These are phyloP conservation scores for Glaucopsyche alexis DNA, from an alignment of 2,888 invertebrate genomes.

Conservation along the genomic window DNA sequence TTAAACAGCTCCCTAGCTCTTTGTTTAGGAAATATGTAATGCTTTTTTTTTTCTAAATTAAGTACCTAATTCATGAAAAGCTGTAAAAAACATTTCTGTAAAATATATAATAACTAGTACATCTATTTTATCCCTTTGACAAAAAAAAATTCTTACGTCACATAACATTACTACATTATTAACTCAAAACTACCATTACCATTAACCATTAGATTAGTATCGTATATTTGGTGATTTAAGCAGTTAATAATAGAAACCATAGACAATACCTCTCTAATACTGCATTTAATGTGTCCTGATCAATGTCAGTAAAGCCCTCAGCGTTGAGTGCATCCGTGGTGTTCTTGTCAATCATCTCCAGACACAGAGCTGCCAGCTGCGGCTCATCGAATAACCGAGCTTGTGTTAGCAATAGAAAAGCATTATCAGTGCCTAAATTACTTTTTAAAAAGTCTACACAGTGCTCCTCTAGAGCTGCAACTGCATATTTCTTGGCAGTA, in stretches of 20 bases:
- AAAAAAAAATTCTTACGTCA: too few species aligned
- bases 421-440: constrained; percentile 90
- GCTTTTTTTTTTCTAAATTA: too few species aligned
- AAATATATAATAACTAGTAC: neutral
- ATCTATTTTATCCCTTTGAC: too few species aligned
- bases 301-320: constrained; percentile 91
- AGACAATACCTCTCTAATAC: constrained; percentile 81
- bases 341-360: constrained; percentile 91
- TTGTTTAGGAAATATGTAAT: too few species aligned
- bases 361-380: constrained; percentile 87
- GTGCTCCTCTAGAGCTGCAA: constrained; percentile 89
- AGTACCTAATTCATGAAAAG: too few species aligned
- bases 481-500: constrained; percentile 92
- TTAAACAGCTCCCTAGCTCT: too few species aligned
- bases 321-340: constrained; percentile 89
- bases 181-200: too few species aligned
- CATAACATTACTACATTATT: too few species aligned
- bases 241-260: neutral
- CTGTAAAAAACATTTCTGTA: neutral
- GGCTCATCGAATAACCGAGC: constrained; percentile 91
- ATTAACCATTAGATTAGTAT: too few species aligned
- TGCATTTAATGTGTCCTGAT: constrained; percentile 87
- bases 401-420: constrained; percentile 88
- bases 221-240: too few species aligned
- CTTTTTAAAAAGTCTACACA: constrained; percentile 89